phyloP scores from a whole-genome alignment of 2,888 invertebrate genomes.

The Microchrysa polita region DNA sequence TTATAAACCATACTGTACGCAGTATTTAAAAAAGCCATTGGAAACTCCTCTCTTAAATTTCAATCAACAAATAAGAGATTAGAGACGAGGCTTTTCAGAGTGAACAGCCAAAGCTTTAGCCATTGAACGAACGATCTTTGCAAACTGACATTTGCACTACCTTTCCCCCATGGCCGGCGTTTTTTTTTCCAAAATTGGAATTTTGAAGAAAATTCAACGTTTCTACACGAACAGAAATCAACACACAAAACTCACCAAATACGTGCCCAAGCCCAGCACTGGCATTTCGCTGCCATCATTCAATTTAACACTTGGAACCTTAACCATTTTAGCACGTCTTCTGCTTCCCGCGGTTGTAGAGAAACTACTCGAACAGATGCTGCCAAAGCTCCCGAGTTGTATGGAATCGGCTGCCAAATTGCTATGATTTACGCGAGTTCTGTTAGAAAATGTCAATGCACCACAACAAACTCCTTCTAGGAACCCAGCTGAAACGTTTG shows the following conservation, averaged over 20 bases:
- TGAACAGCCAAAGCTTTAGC: too few relatives aligned
- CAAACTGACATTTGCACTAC: background rate
- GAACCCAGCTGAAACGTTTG: constrained; percentile 23
- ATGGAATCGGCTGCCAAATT: too few relatives aligned
- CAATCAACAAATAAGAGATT: too few relatives aligned
- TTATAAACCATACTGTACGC: too few relatives aligned
- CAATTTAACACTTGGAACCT: constrained; percentile 63
- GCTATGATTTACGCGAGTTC: background rate
- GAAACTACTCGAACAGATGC: background rate
- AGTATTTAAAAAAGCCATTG: too few relatives aligned
- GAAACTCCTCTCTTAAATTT: too few relatives aligned
- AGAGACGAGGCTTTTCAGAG: too few relatives aligned
- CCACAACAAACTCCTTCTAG: background rate
- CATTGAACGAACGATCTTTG: background rate
- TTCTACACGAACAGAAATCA: too few relatives aligned
- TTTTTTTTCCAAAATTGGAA: too few relatives aligned
- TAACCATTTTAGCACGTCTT: constrained; percentile 7
- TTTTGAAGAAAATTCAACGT: too few relatives aligned
- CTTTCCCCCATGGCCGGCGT: background rate
- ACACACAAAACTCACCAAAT: constrained; percentile 53
- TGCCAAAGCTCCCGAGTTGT: background rate
- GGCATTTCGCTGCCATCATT: constrained; percentile 69
- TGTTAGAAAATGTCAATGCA: background rate
- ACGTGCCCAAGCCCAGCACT: constrained; percentile 72
- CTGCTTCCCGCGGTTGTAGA: background rate